Base-by-base conservation (phyloP, 2,113 vertebrate species). In the Gallinago media region DNA sequence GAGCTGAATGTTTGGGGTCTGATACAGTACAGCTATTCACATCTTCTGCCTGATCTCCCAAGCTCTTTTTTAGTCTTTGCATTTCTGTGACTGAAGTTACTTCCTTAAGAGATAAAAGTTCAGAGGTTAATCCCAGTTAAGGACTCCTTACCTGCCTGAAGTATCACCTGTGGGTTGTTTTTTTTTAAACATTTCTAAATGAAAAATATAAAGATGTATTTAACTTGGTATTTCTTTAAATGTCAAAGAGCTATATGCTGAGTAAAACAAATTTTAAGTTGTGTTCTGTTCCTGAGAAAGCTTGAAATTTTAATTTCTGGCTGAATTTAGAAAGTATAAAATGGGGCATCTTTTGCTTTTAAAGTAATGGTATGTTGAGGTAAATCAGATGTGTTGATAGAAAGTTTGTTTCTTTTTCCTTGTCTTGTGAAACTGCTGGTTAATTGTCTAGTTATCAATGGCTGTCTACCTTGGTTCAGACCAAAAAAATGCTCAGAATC, bases 161-260 rank as follows among this genome's bases (percentile, higher is more conserved):
- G 31, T 29, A 38, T 62, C 46, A 21, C 25, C 26, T 50, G 0
- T 36, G 15, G 20, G 3, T 1, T 38, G 38, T 11, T 42, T 42
- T 42, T 12, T 44, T 61, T 27, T 6, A 26, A 55, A 22, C 2
- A 11, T 6, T 46, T 71, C 11, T 9, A 21, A 31, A 26, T 85
- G 12, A 68, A 83, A 91, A 91, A 44, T 36, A 21, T 8, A 21
- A 63, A 91, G 15, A 34, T 1, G 0, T 40, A 12, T 52, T 76
- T 85, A n/a, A 25, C 16, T 63, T 71, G 12, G 9, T 70, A 5
- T 89, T 81, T 92, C 23, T 85, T 84, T 34, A 47, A 54, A 58
- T 67, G 19, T 59, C 9, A 61, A 21, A 58, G 38, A 20, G 3
- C 12, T 6, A 15, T 46, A 15, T 58, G 42, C 8, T 16, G 44